These are phyloP conservation scores for Alexandromys fortis DNA, from an alignment of 2,113 vertebrate species.

Conservation along the genomic window DNA sequence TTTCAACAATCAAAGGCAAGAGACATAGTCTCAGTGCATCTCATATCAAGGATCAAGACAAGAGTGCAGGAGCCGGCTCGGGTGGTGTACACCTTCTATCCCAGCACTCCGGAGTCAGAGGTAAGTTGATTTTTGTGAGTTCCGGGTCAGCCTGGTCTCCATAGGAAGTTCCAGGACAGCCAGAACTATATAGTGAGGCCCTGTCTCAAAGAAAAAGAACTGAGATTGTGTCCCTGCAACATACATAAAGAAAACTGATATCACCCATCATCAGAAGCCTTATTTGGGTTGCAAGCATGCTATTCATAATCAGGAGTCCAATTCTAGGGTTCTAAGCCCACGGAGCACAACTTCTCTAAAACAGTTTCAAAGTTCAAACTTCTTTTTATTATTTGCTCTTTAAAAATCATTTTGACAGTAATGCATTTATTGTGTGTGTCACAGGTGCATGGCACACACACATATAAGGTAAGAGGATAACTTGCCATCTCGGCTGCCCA, in stretches of 20 bases:
- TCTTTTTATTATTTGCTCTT: not conserved
- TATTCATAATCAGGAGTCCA: not conserved
- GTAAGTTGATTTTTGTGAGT: not conserved
- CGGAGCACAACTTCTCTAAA: not conserved
- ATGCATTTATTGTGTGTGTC: not conserved
- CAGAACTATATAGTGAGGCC: not conserved
- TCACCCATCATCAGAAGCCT: not conserved
- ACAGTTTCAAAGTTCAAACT: not conserved
- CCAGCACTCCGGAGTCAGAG: not conserved
- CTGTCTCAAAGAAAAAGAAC: not conserved
- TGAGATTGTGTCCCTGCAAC: not conserved
- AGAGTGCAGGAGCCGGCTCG: no score
- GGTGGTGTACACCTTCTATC: no score
- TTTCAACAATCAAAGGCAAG: not conserved
- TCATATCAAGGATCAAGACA: no score
- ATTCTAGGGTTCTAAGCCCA: not conserved
- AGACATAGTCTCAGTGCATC: conserved; percentile 48
- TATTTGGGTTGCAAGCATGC: not conserved
- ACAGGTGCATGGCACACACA: not conserved
- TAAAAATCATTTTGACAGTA: not conserved
- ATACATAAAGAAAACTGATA: not conserved
- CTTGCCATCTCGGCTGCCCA: not conserved
- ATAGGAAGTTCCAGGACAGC: not conserved
- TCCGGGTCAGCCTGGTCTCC: not conserved
- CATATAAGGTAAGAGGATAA: not conserved